Conservation (phyloP, 2,797 vertebrate genomes). For the Chanos chanos region DNA sequence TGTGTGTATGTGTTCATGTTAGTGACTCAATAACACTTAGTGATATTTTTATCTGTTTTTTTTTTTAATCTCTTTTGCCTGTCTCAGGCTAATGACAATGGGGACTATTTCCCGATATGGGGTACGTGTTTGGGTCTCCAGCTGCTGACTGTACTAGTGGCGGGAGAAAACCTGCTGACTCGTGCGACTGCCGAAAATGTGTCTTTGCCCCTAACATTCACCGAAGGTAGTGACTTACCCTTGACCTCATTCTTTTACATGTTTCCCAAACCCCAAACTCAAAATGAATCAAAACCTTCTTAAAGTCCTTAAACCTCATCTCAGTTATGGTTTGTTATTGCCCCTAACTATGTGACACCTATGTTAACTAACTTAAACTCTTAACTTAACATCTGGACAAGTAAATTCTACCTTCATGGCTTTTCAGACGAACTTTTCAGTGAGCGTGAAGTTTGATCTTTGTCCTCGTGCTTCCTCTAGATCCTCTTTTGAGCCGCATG, state of each 20-base stretch:
- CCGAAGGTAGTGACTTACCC: conserved; percentile 64
- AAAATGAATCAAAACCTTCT: background rate
- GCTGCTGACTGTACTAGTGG: conserved; percentile 71
- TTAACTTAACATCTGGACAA: too few species aligned
- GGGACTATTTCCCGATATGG: conserved; percentile 80
- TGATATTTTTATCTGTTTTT: background rate
- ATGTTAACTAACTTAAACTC: too few species aligned
- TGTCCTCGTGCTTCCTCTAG: conserved; percentile 42
- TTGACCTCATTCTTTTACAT: too few species aligned
- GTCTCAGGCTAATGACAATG: conserved; percentile 68
- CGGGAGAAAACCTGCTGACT: conserved; percentile 66
- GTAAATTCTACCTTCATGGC: too few species aligned
- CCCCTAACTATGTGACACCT: too few species aligned
- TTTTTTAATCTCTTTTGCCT: background rate
- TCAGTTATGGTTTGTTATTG: conserved; percentile 32
- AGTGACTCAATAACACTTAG: too few species aligned
- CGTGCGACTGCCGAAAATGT: conserved; percentile 65
- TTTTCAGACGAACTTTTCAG: background rate
- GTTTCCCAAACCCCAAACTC: too few species aligned
- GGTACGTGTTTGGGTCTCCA: conserved; percentile 81
- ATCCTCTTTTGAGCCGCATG: conserved; percentile 66
- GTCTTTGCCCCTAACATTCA: conserved; percentile 71
- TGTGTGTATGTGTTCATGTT: too few species aligned
- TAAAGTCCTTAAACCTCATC: conserved; percentile 23
- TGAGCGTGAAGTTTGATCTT: background rate